Percentiles rank a stretch among this genome's conserved stretches.
phyloP scores from a whole-genome alignment of 92 coral and sea anemone species.

The Phenganax marumi region DNA sequence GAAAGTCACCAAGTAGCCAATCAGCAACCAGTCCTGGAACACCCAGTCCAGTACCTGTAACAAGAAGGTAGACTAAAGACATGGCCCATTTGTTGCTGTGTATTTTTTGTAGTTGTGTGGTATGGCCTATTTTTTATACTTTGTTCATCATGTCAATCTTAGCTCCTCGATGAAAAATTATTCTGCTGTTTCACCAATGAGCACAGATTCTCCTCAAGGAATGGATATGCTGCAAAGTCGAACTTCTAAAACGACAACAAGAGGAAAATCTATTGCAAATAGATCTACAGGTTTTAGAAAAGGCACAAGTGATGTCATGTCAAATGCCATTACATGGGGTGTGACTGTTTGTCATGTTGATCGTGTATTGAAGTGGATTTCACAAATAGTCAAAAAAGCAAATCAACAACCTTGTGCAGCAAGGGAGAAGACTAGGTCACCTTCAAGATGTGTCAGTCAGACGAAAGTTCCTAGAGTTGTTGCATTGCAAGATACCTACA shows the following conservation, averaged over 20 bases:
- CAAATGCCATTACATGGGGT: constrained; percentile 92
- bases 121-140: not conserved
- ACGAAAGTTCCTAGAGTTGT: constrained; percentile 65
- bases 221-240: constrained; percentile 58
- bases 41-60: constrained; percentile 79
- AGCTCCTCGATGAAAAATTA: constrained; percentile 73
- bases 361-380: constrained; percentile 58
- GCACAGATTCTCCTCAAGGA: constrained; percentile 88
- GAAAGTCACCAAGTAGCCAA: constrained; percentile 79
- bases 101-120: not conserved
- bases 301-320: constrained; percentile 76
- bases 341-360: constrained; percentile 66
- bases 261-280: constrained; percentile 76
- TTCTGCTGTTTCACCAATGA: constrained; percentile 71
- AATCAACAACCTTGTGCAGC: constrained; percentile 52
- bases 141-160: not conserved
- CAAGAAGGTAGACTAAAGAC: constrained; percentile 33
- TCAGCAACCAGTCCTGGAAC: constrained; percentile 95
- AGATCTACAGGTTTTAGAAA: constrained; percentile 62
- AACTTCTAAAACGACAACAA: constrained; percentile 62
- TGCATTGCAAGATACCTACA: constrained; percentile 68
- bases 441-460: constrained; percentile 58
- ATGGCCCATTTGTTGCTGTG: not conserved
- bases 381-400: constrained; percentile 43
- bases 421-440: constrained; percentile 22